Percentiles rank a stretch among this genome's conserved stretches.
These are phyloP conservation scores for Peromyscus polionotus DNA, from an alignment of 2,113 vertebrate species.

Conservation along the genomic window DNA sequence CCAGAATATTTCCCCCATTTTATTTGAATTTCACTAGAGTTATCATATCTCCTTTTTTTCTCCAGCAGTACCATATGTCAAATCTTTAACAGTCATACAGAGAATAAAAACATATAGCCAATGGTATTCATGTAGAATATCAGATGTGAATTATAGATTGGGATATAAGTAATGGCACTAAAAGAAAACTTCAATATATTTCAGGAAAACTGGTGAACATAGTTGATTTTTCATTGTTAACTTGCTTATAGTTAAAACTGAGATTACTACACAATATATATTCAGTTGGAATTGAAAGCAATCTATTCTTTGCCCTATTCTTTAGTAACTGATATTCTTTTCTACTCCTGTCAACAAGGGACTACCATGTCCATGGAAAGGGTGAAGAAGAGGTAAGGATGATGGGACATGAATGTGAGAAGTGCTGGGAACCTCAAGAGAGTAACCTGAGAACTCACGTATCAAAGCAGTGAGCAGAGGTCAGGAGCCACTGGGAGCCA, in stretches of 20 bases:
- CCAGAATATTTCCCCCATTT: constrained; percentile 40
- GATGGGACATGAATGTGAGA: neutral
- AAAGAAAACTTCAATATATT: neutral
- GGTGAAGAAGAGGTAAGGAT: neutral
- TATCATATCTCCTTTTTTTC: neutral
- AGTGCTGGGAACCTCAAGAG: neutral
- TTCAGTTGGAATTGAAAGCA: constrained; percentile 1
- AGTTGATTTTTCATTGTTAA: neutral
- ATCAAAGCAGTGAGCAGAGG: constrained; percentile 96
- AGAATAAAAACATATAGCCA: neutral
- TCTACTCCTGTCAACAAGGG: neutral
- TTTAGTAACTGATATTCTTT: neutral
- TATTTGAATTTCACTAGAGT: neutral
- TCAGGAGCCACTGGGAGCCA: constrained; percentile 92
- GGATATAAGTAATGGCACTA: neutral
- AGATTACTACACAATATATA: neutral
- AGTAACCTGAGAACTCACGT: constrained; percentile 77
- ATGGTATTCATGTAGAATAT: neutral
- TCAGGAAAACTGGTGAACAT: neutral
- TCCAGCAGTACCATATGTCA: neutral
- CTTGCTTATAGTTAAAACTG: neutral
- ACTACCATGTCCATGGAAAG: neutral
- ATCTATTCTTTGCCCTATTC: neutral
- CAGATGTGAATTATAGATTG: neutral
- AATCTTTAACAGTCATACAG: neutral